Percentiles rank a stretch among this genome's conserved stretches.
Conservation (phyloP, 2,113 vertebrate genomes). For the Plestiodon gilberti region DNA sequence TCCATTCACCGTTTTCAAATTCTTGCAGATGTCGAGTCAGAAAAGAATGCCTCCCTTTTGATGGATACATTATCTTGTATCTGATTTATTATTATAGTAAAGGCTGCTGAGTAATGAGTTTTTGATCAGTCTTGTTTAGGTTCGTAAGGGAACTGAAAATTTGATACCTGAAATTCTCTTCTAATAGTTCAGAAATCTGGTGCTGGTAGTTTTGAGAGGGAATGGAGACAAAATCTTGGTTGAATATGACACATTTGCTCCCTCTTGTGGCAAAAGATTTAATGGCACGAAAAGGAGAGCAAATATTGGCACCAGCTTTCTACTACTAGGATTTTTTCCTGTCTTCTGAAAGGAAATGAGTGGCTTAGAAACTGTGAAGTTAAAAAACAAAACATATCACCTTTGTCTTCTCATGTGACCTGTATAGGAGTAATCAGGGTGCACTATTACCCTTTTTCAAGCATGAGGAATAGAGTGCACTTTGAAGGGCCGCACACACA, state of each 20-base stretch:
- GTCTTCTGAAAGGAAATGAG: neutral
- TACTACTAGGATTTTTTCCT: neutral
- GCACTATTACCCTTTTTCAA: neutral
- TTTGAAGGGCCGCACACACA: neutral
- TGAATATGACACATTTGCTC: constrained; percentile 59
- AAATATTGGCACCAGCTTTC: neutral
- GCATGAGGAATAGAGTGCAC: neutral
- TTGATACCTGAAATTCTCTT: neutral
- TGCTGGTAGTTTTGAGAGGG: accelerated
- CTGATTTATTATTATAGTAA: neutral
- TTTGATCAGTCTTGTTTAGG: neutral
- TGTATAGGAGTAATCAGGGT: neutral
- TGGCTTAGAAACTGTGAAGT: neutral
- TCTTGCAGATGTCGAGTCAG: neutral
- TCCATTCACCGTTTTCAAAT: neutral
- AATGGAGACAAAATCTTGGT: neutral
- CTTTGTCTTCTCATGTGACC: neutral
- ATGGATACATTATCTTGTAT: too few species aligned
- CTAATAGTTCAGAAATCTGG: neutral
- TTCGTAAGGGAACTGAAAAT: neutral
- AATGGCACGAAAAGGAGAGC: constrained; percentile 11
- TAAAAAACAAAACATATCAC: too few species aligned
- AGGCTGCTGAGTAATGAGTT: neutral
- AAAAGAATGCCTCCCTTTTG: neutral
- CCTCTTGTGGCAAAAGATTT: constrained; percentile 49